A percentile compares a stretch with the other conserved stretches of the same genome.
These are phyloP conservation scores for Diachrysia chrysitis DNA, from an alignment of 2,888 invertebrate genomes.

Conservation along the genomic window DNA sequence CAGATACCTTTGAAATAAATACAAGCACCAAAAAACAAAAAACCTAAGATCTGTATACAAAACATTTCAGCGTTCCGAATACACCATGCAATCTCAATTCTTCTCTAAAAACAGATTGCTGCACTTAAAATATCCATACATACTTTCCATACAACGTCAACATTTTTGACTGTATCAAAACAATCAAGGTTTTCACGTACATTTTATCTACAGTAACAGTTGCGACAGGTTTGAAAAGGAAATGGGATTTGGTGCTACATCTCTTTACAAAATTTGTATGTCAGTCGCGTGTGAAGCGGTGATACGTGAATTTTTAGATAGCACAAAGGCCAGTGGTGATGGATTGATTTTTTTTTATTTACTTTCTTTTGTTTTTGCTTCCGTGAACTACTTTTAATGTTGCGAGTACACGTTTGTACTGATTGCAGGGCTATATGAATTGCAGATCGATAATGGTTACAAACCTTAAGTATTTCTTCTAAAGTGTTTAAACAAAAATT, in stretches of 20 bases:
- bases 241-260: conserved; percentile 52
- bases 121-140: background rate
- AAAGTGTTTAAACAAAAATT: too few species aligned
- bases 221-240: conserved; percentile 25
- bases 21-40: background rate
- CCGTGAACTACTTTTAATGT: background rate
- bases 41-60: background rate
- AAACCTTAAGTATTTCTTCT: too few species aligned
- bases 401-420: background rate
- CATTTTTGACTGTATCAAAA: background rate
- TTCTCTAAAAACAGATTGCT: background rate
- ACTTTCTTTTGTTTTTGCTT: conserved; percentile 13
- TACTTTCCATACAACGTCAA: background rate
- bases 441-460: too few species aligned
- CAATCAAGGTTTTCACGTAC: background rate
- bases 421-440: too few species aligned
- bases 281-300: conserved; percentile 50
- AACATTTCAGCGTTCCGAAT: background rate
- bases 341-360: conserved; percentile 18
- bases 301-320: conserved; percentile 54
- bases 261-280: conserved; percentile 57
- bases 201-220: conserved; percentile 13
- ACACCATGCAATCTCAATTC: background rate
- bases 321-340: conserved; percentile 22
- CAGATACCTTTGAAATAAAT: background rate